Percentiles rank a stretch among this genome's conserved stretches.
Evolutionary conservation across 2,888 invertebrate genomes (phyloP).

Genomic region (Ectemnius lituratus): DNA sequence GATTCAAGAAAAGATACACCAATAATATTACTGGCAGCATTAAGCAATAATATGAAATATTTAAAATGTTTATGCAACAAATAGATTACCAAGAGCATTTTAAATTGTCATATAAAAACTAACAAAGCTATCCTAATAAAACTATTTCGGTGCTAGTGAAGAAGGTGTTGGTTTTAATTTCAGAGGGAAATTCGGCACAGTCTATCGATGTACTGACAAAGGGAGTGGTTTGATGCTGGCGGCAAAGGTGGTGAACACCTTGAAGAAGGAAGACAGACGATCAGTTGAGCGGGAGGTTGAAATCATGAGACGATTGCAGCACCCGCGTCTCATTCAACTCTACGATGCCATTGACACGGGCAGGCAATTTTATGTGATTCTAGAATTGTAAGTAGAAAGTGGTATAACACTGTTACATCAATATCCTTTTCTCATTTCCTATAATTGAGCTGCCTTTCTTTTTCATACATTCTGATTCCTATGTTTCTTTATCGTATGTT

Average conservation of each 20-base stretch:
- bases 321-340: conserved; percentile 96
- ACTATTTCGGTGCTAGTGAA: neutral
- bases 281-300: conserved; percentile 97
- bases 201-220: conserved; percentile 94
- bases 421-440: no score
- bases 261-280: conserved; percentile 90
- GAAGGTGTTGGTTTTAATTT: conserved; percentile 58
- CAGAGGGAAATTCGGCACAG: conserved; percentile 98
- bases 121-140: neutral
- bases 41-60: no score
- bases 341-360: conserved; percentile 98
- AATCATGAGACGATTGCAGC: conserved; percentile 96
- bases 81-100: no score
- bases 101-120: neutral
- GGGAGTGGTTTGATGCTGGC: conserved; percentile 89
- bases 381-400: conserved; percentile 91
- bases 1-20: no score
- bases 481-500: conserved; percentile 18
- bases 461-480: neutral
- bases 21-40: no score
- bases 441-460: neutral
- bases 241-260: conserved; percentile 94
- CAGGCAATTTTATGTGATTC: conserved; percentile 96
- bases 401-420: neutral
- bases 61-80: no score